These are phyloP conservation scores for Heliornis fulica DNA, from an alignment of 2,113 vertebrate species.

Conservation along the genomic window DNA sequence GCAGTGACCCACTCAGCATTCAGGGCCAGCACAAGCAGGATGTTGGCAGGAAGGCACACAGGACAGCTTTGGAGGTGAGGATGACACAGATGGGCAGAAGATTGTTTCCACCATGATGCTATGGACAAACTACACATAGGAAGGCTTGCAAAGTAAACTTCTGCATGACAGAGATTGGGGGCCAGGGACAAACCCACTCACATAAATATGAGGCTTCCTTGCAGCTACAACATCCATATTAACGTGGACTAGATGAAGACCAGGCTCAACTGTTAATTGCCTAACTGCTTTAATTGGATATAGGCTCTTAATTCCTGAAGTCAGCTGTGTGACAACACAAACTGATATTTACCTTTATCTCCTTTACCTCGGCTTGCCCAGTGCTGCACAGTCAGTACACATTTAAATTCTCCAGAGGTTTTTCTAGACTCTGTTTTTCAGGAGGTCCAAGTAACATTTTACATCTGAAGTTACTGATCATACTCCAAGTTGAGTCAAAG, in stretches of 20 bases:
- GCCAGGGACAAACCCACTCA: background rate
- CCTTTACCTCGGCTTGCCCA: background rate
- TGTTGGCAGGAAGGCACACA: background rate
- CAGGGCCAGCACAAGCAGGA: background rate
- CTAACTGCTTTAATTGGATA: conserved; percentile 6
- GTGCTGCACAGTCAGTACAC: background rate
- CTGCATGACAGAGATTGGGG: background rate
- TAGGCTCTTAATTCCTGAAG: background rate
- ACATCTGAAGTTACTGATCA: background rate
- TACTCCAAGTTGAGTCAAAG: background rate
- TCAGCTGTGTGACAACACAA: background rate
- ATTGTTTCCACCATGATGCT: background rate
- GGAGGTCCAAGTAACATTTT: background rate
- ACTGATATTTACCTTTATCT: background rate
- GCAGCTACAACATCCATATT: background rate
- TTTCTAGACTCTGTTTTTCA: background rate
- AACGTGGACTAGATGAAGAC: background rate
- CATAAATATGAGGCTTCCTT: background rate
- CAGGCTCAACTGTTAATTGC: background rate
- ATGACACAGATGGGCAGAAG: background rate
- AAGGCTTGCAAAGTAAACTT: background rate
- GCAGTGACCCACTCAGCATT: background rate
- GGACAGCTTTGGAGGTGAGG: background rate
- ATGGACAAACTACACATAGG: background rate
- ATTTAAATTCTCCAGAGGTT: background rate